phyloP scores from a whole-genome alignment of 2,113 vertebrate genomes.

The Pavo muticus region DNA sequence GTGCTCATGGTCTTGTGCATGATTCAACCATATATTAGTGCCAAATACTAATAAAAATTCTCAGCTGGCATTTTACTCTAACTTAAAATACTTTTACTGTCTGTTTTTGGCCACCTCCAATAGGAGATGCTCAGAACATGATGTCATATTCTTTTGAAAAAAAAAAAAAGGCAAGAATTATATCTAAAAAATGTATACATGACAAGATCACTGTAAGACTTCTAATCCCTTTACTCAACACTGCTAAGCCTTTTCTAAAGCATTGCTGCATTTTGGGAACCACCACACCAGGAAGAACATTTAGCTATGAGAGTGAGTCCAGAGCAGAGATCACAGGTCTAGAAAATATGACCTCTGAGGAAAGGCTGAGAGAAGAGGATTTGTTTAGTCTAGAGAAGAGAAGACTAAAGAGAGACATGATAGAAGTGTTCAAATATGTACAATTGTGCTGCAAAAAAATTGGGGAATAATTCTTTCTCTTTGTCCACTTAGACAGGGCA shows the following conservation, averaged over 20 bases:
- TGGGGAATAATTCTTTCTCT: background rate
- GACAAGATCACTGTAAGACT: background rate
- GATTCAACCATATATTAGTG: background rate
- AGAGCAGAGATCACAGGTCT: slow-evolving; percentile 31
- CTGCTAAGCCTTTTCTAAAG: slow-evolving; percentile 29
- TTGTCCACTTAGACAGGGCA: background rate
- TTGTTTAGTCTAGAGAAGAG: slow-evolving; percentile 62
- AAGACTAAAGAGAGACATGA: slow-evolving; percentile 33
- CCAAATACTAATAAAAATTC: slow-evolving; percentile 65
- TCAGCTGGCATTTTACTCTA: slow-evolving; percentile 47
- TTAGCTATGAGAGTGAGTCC: background rate
- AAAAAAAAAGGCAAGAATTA: background rate
- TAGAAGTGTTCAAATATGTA: slow-evolving; percentile 46
- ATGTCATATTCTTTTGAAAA: slow-evolving; percentile 30
- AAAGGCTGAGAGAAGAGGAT: slow-evolving; percentile 1
- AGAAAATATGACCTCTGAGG: slow-evolving; percentile 8
- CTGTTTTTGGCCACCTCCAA: slow-evolving; percentile 26
- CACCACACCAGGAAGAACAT: background rate
- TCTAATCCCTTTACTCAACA: background rate
- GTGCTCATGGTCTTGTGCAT: background rate
- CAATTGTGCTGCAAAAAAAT: background rate
- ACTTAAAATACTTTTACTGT: slow-evolving; percentile 53
- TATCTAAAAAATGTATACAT: background rate
- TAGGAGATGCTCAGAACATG: slow-evolving; percentile 49
- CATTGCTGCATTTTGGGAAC: background rate